Conservation (phyloP, 2,113 vertebrate genomes). For the chimpanzee (Pan troglodytes) region DNA sequence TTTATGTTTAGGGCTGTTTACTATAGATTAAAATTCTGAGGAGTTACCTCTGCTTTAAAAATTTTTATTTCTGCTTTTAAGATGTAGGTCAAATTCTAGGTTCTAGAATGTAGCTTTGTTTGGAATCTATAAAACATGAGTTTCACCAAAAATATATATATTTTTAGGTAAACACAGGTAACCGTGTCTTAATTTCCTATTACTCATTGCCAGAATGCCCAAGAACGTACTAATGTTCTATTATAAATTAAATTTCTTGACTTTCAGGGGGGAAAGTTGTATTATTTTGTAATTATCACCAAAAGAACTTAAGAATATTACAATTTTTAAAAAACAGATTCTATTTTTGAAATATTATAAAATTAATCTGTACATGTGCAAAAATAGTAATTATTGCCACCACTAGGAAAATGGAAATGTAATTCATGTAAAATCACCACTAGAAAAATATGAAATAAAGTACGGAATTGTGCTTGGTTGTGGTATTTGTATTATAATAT, state of each 20-base stretch:
- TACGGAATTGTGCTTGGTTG: background rate
- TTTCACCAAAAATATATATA: background rate
- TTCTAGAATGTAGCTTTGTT: background rate
- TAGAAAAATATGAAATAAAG: constrained; percentile 1
- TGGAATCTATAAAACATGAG: background rate
- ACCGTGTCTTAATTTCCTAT: background rate
- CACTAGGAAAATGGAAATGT: background rate
- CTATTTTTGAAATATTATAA: background rate
- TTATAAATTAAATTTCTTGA: background rate
- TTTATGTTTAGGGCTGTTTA: background rate
- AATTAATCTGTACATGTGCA: background rate
- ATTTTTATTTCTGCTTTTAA: constrained; percentile 22
- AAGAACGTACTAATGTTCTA: background rate
- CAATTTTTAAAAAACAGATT: background rate
- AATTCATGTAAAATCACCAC: background rate
- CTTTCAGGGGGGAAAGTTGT: background rate
- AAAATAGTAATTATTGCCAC: background rate
- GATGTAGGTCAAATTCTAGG: background rate
- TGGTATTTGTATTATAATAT: background rate
- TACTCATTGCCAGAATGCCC: background rate
- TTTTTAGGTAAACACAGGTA: constrained; percentile 36
- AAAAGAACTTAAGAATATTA: background rate
- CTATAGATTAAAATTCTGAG: background rate
- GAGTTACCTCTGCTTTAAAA: background rate
- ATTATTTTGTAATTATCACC: background rate